Base-by-base conservation (phyloP, 2,888 invertebrate species). In the Taphrorychus bicolor region DNA sequence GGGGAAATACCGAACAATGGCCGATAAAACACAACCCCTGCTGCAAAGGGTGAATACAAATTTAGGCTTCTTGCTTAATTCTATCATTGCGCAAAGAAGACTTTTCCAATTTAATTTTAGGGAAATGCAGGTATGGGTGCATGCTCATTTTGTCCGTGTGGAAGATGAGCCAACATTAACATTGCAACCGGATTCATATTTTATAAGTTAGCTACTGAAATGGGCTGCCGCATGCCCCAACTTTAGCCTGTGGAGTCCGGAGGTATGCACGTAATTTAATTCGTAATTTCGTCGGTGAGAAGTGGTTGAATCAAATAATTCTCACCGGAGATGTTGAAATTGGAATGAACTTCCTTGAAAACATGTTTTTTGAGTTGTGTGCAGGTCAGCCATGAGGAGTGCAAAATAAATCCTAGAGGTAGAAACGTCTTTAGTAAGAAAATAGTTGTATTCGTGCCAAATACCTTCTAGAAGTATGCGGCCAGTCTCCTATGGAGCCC, bases 31-130 rank as follows among this genome's bases (percentile, higher is more conserved):
- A 40, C 58, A 58, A 58, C 64, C 58, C 64, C 53, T 51, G 49
- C 42, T 32, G 40, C 52, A 58, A 58, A 42, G 64, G 64, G 64
- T 64, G 64, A 64, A 64, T 64, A 64, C 57, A 52, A 58, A 58
- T 57, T 64, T 52, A 22, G 18, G 16, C 18, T 45, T 14, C 45
- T 45, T 45, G 14, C 16, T 45, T 45, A 45, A 45, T 45, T 45
- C 14, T 18, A 45, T 45, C 45, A 53, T 21, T 53, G 22, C 22
- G 51, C n/a, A 51, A 51, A 51, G 21, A 17, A 19, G 51, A 51
- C 7, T 21, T 17, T 51, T 51, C 21, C 51, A 51, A 19, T 51
- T 21, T 17, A 51, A 51, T 19, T 51, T 17, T 7, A 11, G 32
- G 32, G 32, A 32, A 9, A 32, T 32, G 32, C 32, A 32, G 32